Percentiles rank a stretch among this genome's conserved stretches.
These are phyloP conservation scores for Vulpes ferrilata DNA, from an alignment of 2,113 vertebrate genomes.

Conservation along the genomic window DNA sequence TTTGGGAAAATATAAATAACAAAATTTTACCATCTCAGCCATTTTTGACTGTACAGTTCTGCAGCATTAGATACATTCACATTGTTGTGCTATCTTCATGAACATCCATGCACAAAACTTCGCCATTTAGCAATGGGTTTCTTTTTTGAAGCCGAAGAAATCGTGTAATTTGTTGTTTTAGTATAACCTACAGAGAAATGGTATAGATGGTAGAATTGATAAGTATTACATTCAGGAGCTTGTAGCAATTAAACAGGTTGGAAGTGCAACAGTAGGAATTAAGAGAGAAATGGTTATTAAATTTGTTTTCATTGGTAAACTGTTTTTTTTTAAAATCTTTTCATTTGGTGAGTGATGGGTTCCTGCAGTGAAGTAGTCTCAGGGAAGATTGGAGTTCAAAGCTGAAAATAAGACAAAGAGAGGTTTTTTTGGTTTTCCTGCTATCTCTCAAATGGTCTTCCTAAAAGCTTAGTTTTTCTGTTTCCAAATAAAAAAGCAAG, in stretches of 20 bases:
- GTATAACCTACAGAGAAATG: not conserved
- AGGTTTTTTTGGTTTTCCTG: conserved; percentile 12
- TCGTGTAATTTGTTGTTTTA: conserved; percentile 33
- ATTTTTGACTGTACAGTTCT: not conserved
- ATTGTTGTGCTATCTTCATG: not conserved
- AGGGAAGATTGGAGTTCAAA: not conserved
- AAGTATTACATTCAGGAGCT: not conserved
- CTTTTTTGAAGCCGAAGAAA: not conserved
- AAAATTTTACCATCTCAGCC: not conserved
- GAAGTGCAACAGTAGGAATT: conserved; percentile 22
- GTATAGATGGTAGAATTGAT: conserved; percentile 1
- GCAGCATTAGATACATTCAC: not conserved
- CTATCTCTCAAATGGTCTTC: not conserved
- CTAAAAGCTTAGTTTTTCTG: conserved; percentile 28
- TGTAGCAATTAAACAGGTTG: not conserved
- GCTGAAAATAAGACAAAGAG: not conserved
- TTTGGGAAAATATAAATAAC: not conserved
- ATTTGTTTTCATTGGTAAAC: conserved; percentile 51
- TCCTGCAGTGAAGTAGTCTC: not conserved
- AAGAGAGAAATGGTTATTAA: conserved; percentile 20
- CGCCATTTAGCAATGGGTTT: not conserved
- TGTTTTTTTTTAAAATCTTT: not conserved
- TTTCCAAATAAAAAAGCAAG: conserved; percentile 32
- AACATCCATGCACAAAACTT: not conserved
- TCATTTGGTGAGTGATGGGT: not conserved